A percentile compares a stretch with the other conserved stretches of the same genome.
phyloP scores from a whole-genome alignment of 2,888 invertebrate species.

The Rotaria macrura region DNA sequence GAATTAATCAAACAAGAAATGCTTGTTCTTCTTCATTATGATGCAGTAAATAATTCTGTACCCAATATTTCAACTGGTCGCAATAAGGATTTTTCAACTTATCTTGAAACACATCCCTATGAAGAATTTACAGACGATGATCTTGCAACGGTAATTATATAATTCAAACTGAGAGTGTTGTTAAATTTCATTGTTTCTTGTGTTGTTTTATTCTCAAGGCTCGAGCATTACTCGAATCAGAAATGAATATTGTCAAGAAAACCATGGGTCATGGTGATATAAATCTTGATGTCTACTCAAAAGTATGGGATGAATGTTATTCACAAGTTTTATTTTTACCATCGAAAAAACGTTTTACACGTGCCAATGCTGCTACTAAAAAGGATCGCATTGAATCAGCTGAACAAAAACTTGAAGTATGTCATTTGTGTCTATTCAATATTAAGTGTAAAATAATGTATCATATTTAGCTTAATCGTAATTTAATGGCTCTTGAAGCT shows the following conservation, averaged over 20 bases:
- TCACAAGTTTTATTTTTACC: conserved; percentile 81
- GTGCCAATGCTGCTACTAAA: conserved; percentile 84
- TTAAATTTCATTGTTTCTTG: background rate
- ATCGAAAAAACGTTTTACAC: conserved; percentile 77
- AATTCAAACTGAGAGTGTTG: no score
- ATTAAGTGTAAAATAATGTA: background rate
- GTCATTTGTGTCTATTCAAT: background rate
- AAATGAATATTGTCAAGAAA: conserved; percentile 77
- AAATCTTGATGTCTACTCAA: conserved; percentile 75
- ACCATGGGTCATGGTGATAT: conserved; percentile 93
- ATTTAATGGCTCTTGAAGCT: conserved; percentile 90
- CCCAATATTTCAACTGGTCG: conserved; percentile 40
- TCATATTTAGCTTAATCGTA: conserved; percentile 58
- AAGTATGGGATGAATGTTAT: conserved; percentile 93
- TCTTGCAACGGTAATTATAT: conserved; percentile 38
- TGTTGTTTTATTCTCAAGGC: no score
- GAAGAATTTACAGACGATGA: conserved; percentile 59
- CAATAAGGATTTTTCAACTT: conserved; percentile 54
- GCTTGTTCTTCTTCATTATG: conserved; percentile 84
- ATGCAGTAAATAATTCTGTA: conserved; percentile 60
- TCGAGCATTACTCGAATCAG: conserved; percentile 60
- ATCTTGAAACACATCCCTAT: conserved; percentile 76
- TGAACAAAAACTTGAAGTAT: conserved; percentile 71
- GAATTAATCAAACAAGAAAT: conserved; percentile 90
- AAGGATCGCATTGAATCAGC: conserved; percentile 87